Evolutionary conservation across 2,113 vertebrate species (phyloP).

Genomic region (Ptilonorhynchus violaceus): DNA sequence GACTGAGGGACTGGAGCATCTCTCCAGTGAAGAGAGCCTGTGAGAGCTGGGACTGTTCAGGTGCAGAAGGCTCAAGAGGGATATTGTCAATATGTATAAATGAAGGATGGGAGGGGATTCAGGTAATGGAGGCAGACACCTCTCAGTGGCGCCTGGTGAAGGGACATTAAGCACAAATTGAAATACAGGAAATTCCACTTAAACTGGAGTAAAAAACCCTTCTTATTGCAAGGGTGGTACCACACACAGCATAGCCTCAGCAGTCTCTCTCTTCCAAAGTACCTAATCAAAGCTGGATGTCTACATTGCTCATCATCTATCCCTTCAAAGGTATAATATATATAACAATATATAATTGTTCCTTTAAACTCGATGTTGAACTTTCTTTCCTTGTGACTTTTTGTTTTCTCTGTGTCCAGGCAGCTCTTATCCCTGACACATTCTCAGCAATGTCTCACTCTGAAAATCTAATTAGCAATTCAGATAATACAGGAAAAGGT

Average conservation of each 20-base stretch:
- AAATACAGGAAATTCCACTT: background rate
- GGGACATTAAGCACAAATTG: background rate
- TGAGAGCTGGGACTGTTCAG: background rate
- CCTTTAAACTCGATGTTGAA: background rate
- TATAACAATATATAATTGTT: background rate
- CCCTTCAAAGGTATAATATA: background rate
- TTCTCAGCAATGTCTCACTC: background rate
- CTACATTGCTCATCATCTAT: background rate
- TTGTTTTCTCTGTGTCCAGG: background rate
- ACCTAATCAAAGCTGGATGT: background rate
- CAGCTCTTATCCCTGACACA: background rate
- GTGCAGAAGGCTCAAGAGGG: background rate
- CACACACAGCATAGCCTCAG: background rate
- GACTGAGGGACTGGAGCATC: background rate
- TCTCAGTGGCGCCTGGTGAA: background rate
- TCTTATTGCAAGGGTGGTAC: background rate
- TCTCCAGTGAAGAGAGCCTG: background rate
- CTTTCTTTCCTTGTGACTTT: background rate
- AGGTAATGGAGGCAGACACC: background rate
- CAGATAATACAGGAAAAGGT: background rate
- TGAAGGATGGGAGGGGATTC: accelerated
- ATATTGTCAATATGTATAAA: background rate
- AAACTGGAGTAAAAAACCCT: background rate
- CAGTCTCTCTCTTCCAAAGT: background rate
- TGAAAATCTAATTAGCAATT: background rate